phyloP scores from a whole-genome alignment of 2,113 vertebrate species.

The Lonchura striata region DNA sequence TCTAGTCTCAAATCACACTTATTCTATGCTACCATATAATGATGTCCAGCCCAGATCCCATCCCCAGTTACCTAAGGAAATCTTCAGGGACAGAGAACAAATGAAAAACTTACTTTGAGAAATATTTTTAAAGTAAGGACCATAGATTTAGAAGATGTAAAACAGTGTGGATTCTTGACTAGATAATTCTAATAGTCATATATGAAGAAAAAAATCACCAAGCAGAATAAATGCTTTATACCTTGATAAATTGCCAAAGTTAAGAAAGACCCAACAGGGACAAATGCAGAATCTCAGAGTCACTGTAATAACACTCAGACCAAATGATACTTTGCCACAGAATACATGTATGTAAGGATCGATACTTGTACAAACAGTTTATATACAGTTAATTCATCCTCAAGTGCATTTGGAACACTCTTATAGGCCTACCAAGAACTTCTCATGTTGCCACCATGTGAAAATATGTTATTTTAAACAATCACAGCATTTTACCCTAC shows the following conservation, averaged over 20 bases:
- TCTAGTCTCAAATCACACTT: neutral
- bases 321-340: neutral
- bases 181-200: neutral
- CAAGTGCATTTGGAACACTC: neutral
- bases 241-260: neutral
- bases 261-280: neutral
- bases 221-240: neutral
- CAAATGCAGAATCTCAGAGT: neutral
- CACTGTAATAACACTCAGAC: neutral
- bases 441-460: neutral
- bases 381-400: neutral
- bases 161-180: neutral
- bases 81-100: neutral
- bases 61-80: neutral
- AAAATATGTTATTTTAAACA: neutral
- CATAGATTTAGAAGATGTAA: neutral
- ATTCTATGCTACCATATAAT: neutral
- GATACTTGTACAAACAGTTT: neutral
- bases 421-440: neutral
- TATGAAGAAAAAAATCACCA: neutral
- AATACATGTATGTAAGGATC: neutral
- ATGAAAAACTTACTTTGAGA: neutral
- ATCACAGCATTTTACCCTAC: neutral
- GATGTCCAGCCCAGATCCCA: neutral
- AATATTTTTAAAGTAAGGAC: neutral